Conservation (phyloP, 2,113 vertebrate genomes). For the human region DNA sequence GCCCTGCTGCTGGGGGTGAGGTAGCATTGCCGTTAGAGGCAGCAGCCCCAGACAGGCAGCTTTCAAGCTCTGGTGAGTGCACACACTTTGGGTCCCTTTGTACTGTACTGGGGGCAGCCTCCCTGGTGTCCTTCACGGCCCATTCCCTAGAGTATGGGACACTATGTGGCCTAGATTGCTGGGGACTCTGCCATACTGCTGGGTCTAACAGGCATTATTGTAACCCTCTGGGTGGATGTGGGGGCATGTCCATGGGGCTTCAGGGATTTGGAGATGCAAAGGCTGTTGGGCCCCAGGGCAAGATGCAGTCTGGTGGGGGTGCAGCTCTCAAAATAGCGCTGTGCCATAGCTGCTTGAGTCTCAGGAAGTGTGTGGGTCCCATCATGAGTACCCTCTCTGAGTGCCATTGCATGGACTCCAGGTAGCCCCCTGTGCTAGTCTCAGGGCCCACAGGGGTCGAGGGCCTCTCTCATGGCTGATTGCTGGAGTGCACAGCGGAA, state of each 20-base stretch:
- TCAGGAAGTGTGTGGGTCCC: not conserved
- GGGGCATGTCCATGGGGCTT: not conserved
- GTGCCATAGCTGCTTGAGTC: not conserved
- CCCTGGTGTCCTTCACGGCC: too few relatives aligned
- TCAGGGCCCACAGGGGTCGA: not conserved
- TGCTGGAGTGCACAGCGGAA: not conserved
- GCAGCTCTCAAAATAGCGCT: not conserved
- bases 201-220: not conserved
- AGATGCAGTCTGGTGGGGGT: not conserved
- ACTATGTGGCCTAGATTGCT: not conserved
- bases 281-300: not conserved
- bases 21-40: not conserved
- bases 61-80: not conserved
- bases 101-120: not conserved
- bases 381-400: not conserved
- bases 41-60: not conserved
- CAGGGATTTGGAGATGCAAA: not conserved
- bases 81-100: not conserved
- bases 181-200: not conserved
- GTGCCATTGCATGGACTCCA: not conserved
- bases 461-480: not conserved
- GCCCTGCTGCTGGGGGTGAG: not conserved
- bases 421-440: not conserved
- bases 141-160: not conserved
- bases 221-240: not conserved